phyloP scores from a whole-genome alignment of 2,113 vertebrate species.

The Glaucidium brasilianum region DNA sequence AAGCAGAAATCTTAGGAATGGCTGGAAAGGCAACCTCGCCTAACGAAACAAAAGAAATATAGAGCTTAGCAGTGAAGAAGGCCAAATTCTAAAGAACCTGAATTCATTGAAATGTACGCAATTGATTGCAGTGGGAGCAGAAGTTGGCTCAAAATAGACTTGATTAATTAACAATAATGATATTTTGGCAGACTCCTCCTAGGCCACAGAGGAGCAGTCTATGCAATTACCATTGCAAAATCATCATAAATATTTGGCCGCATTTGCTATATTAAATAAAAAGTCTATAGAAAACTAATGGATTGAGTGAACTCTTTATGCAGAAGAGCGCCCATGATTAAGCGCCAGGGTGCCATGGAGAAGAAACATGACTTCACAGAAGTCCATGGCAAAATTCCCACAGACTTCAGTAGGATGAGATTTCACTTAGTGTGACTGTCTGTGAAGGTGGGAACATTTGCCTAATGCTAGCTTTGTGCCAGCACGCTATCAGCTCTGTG shows the following conservation, averaged over 20 bases:
- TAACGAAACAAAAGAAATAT: not conserved
- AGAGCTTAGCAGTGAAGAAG: not conserved
- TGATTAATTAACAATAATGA: constrained; percentile 37
- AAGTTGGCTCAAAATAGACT: not conserved
- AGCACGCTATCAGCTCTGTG: not conserved
- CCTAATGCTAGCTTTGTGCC: not conserved
- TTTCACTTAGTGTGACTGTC: not conserved
- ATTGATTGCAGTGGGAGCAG: not conserved
- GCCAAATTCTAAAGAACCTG: not conserved
- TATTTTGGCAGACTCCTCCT: constrained; percentile 3
- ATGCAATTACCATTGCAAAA: not conserved
- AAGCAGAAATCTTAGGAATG: not conserved
- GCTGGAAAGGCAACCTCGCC: not conserved
- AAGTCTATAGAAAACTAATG: not conserved
- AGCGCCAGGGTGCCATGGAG: not conserved
- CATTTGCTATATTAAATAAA: not conserved
- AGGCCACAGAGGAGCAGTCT: not conserved
- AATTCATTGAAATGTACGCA: not conserved
- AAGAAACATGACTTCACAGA: not conserved
- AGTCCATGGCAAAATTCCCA: not conserved
- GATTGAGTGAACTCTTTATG: not conserved
- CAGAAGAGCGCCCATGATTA: not conserved
- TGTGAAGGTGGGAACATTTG: not conserved
- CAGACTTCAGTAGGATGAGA: not conserved
- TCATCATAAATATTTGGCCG: not conserved